These are phyloP conservation scores for Siphamia tubifer DNA, from an alignment of 2,113 vertebrate genomes.

Conservation along the genomic window DNA sequence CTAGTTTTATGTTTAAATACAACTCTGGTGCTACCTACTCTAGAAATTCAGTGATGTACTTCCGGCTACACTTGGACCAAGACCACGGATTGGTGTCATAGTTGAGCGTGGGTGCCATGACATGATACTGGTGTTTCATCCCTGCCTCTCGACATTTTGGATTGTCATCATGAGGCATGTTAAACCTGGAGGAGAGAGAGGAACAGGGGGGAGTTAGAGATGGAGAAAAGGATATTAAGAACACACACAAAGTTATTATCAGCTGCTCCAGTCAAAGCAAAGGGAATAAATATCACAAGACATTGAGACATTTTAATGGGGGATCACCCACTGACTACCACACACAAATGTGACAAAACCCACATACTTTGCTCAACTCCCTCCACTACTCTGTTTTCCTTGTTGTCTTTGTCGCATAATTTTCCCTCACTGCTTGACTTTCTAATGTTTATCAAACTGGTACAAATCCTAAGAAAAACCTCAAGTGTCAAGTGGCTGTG, in stretches of 20 bases:
- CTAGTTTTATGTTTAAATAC: neutral
- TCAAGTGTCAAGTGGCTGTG: too few relatives aligned
- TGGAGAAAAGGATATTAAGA: slow-evolving; percentile 1
- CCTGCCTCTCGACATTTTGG: slow-evolving; percentile 93
- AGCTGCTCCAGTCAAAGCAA: slow-evolving; percentile 26
- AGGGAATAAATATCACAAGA: slow-evolving; percentile 63
- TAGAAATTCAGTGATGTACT: slow-evolving; percentile 96
- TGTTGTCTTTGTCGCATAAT: neutral
- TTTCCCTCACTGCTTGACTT: too few relatives aligned
- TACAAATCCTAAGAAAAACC: too few relatives aligned
- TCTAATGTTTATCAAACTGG: too few relatives aligned
- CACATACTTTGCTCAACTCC: neutral
- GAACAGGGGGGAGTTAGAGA: slow-evolving; percentile 1
- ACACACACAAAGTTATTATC: slow-evolving; percentile 57
- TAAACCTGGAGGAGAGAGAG: slow-evolving; percentile 84
- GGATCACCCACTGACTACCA: slow-evolving; percentile 1
- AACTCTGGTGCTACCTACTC: slow-evolving; percentile 84
- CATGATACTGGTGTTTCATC: slow-evolving; percentile 91
- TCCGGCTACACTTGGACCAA: slow-evolving; percentile 98
- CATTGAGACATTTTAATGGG: slow-evolving; percentile 25
- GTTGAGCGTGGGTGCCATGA: slow-evolving; percentile 97
- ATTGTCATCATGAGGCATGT: slow-evolving; percentile 95
- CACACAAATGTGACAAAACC: slow-evolving; percentile 8
- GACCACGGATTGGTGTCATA: slow-evolving; percentile 96
- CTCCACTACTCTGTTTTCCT: neutral